A percentile compares a stretch with the other conserved stretches of the same genome.
phyloP scores from a whole-genome alignment of 2,888 invertebrate species.

The Seira musarum region DNA sequence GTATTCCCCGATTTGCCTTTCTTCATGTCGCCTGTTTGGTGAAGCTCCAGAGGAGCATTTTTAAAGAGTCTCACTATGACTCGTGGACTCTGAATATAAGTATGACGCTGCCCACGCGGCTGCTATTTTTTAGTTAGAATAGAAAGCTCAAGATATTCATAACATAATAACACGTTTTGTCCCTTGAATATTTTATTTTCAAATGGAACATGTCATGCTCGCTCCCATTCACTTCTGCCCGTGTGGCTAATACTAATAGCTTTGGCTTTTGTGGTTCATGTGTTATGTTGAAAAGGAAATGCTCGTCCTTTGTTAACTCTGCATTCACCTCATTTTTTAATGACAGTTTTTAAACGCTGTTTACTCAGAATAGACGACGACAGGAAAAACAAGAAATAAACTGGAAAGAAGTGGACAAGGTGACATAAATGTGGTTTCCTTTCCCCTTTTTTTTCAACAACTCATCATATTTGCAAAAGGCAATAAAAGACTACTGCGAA shows the following conservation, averaged over 20 bases:
- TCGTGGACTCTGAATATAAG: too few species aligned
- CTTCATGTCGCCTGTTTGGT: too few species aligned
- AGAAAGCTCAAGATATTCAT: too few species aligned
- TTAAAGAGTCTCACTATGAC: too few species aligned
- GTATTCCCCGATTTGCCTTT: too few species aligned
- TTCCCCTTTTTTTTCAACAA: too few species aligned
- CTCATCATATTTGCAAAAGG: conserved; percentile 2
- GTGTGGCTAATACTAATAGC: conserved; percentile 23
- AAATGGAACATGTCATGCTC: conserved; percentile 18
- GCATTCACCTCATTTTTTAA: neutral
- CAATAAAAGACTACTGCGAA: conserved; percentile 9
- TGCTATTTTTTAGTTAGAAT: too few species aligned
- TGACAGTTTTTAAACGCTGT: neutral
- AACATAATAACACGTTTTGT: too few species aligned
- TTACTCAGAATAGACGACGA: neutral
- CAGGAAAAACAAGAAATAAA: neutral
- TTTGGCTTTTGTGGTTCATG: neutral
- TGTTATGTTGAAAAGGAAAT: neutral
- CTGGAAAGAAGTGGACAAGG: conserved; percentile 32
- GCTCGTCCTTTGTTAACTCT: neutral
- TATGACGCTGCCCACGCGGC: too few species aligned
- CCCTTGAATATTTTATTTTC: conserved; percentile 28
- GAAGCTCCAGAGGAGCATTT: too few species aligned
- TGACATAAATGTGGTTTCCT: conserved; percentile 40
- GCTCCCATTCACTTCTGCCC: conserved; percentile 5